Evolutionary conservation across 1,140 invertebrate genomes (phyloP).

Genomic region (Reticulitermes speratus): DNA sequence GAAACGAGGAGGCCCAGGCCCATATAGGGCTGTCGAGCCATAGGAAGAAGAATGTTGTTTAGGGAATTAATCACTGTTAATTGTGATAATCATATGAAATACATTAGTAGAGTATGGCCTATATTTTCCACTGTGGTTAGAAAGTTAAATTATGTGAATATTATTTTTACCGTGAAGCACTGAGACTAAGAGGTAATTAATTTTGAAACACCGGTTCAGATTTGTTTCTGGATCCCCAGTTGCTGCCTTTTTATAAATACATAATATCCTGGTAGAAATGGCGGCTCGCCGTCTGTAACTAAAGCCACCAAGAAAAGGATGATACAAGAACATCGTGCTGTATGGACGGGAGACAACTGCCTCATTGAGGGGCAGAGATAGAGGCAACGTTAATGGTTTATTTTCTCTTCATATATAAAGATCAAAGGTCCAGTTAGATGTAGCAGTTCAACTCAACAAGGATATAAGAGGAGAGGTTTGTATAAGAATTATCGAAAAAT

Average conservation of each 20-base stretch:
- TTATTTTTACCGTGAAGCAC: too few species aligned
- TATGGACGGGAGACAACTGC: neutral
- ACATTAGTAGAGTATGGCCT: too few species aligned
- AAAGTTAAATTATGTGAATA: too few species aligned
- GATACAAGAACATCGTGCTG: neutral
- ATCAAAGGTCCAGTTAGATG: slow-evolving; percentile 18
- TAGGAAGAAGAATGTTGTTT: too few species aligned
- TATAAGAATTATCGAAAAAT: neutral
- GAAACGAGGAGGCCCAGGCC: too few species aligned
- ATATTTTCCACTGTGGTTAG: too few species aligned
- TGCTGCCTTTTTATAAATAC: slow-evolving; percentile 8
- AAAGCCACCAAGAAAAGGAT: neutral
- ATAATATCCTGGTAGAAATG: neutral
- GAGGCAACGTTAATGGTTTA: slow-evolving; percentile 15
- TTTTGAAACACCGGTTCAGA: neutral
- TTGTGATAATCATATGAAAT: too few species aligned
- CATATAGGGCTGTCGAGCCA: too few species aligned
- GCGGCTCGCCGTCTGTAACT: neutral
- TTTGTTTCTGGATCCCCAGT: neutral
- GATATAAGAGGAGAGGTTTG: neutral
- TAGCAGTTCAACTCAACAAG: neutral
- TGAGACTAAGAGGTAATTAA: neutral
- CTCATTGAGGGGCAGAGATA: neutral
- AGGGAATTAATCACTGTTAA: too few species aligned
- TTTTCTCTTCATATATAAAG: slow-evolving; percentile 17